Percentiles rank a stretch among this genome's conserved stretches.
These are phyloP conservation scores for Bugula neritina DNA, from an alignment of 2,888 invertebrate genomes.

Conservation along the genomic window DNA sequence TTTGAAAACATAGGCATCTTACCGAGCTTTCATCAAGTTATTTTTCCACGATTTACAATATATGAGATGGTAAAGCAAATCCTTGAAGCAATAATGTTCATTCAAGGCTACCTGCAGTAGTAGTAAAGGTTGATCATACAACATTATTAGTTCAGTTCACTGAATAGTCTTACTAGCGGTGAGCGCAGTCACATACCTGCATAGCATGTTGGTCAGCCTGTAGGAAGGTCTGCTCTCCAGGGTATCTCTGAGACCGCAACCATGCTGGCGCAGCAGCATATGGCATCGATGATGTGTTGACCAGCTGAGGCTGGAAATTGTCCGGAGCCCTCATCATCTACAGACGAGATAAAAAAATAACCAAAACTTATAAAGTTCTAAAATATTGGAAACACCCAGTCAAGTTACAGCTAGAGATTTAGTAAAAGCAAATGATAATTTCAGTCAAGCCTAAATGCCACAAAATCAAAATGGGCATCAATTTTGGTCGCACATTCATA, in stretches of 20 bases:
- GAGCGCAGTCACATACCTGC: constrained; percentile 12
- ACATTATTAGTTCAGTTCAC: too few species aligned
- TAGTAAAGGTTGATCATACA: too few species aligned
- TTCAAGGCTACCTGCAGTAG: constrained; percentile 48
- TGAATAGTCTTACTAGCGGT: too few species aligned
- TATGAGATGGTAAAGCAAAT: constrained; percentile 53
- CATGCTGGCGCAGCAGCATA: constrained; percentile 22
- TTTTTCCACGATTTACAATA: constrained; percentile 52
- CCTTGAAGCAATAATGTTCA: constrained; percentile 50
- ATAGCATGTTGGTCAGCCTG: constrained; percentile 24
- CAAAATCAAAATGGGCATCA: too few species aligned
- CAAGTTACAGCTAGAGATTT: too few species aligned
- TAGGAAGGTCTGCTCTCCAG: constrained; percentile 3
- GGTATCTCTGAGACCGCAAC: constrained; percentile 24
- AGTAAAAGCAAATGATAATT: too few species aligned
- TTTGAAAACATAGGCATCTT: too few species aligned
- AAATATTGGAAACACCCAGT: too few species aligned
- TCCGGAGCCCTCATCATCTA: constrained; percentile 20
- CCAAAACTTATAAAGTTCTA: too few species aligned
- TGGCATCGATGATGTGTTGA: constrained; percentile 14
- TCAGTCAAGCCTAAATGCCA: too few species aligned
- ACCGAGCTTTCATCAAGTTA: constrained; percentile 54
- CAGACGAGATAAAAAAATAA: too few species aligned
- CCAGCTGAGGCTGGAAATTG: constrained; percentile 21
- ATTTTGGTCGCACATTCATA: too few species aligned